Evolutionary conservation across 2,888 invertebrate genomes (phyloP).

Genomic region (Chorisops tibialis): DNA sequence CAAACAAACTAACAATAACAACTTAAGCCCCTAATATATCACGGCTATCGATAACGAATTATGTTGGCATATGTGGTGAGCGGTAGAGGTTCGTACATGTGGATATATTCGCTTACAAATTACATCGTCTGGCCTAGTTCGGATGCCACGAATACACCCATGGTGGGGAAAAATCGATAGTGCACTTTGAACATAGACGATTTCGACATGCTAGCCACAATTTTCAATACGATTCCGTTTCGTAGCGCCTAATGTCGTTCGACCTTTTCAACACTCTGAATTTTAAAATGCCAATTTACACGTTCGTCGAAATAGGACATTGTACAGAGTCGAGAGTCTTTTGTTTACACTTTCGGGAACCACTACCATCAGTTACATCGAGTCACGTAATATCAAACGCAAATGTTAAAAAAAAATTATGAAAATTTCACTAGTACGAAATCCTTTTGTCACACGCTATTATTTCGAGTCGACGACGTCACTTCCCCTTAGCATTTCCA

Average conservation of each 20-base stretch:
- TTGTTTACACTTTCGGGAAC: conserved; percentile 23
- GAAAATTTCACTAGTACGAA: background rate
- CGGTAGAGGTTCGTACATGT: background rate
- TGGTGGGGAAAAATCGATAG: conserved; percentile 44
- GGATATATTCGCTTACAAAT: conserved; percentile 10
- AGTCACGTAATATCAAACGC: conserved; percentile 8
- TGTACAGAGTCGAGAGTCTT: too few relatives aligned
- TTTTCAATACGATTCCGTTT: background rate
- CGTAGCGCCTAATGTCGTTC: background rate
- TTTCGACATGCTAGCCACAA: conserved; percentile 20
- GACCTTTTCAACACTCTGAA: background rate
- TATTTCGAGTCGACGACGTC: too few relatives aligned
- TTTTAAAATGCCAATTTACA: background rate
- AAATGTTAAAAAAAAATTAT: conserved; percentile 1
- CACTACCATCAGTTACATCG: conserved; percentile 13
- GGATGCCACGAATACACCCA: conserved; percentile 35
- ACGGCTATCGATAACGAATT: too few relatives aligned
- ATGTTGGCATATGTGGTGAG: too few relatives aligned
- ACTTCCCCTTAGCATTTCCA: background rate
- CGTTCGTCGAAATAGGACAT: background rate
- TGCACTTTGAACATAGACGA: conserved; percentile 35
- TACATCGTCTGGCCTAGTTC: conserved; percentile 24
- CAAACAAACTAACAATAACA: too few relatives aligned
- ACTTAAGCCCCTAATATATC: too few relatives aligned
- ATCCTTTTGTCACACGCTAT: too few relatives aligned